Base-by-base conservation (phyloP, 1,140 invertebrate genomes). In the Lethocerus indicus region DNA sequence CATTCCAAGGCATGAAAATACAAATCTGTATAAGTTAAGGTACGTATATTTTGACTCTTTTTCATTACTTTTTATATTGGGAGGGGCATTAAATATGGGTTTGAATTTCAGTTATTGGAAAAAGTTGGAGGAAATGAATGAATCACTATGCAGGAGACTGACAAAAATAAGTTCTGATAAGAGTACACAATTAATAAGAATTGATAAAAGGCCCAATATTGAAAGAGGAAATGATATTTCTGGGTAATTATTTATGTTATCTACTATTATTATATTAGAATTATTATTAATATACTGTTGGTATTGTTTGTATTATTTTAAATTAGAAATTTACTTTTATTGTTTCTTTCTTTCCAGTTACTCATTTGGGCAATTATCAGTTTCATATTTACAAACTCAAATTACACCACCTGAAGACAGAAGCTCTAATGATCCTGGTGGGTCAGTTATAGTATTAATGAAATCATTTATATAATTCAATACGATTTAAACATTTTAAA, bases 291-390 rank as follows among this genome's bases (percentile, higher is more conserved):
- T n/a, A n/a, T n/a, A n/a, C n/a, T n/a, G n/a, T n/a, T n/a, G n/a
- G n/a, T n/a, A n/a, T n/a, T n/a, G n/a, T n/a, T n/a, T n/a, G n/a
- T n/a, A n/a, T n/a, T n/a, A n/a, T n/a, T 48, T 21, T 48, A 37
- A 20, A 36, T 24, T 20, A 29, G 21, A 59, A 47, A 55, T 62
- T 49, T 49, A 55, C 12, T 57, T 54, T 37, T 32, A 42, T 20
- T 23, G 16, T 52, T 5, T 24, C 3, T 21, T n/a, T 45, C 37
- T 46, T 35, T 61, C 60, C 37, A 63, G 63, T 12, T 70, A 66
- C 45, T 61, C 58, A 24, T 59, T 66, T 41, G 64, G 66, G 52
- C 69, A 71, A 60, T 63, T 71, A 37, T 63, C 64, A 18, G 47
- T 65, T 1, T 58, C 62, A 29, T 64, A 61, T 57, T 48, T 66